Evolutionary conservation across 2,113 vertebrate species (phyloP), one percentile per base, ranked within the genome.

Genomic region (Dendropsophus ebraccatus): DNA sequence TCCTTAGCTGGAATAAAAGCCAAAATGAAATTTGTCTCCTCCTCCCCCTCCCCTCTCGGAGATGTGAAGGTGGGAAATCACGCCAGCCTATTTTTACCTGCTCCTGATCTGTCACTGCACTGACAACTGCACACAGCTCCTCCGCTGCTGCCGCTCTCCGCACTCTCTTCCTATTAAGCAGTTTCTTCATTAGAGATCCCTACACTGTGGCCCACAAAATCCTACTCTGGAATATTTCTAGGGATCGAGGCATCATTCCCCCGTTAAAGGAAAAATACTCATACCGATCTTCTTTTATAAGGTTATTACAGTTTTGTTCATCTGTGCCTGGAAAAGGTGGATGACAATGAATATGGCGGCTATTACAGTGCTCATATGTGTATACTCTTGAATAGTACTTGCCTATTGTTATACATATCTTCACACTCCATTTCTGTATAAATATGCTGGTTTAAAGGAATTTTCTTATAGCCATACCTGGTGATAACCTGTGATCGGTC

Each of bases 31-130:
- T 52, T 52, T 52, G n/a, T 72, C 67, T 86, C 67, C 35, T 67
- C 76, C 25, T 23, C 70, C 16, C 50, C 76, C 25, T 23, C 70
- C 16, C 50, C 30, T 62, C 30, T 23, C 17, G 8, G 65, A 35
- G 50, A 58, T 19, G 75, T 23, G 84, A 86, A 86, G 84, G 84
- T 86, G 84, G 84, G 35, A 81, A 80, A 47, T 73, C 65, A 35
- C 76, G 17, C 65, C 13, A 67, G 62, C 9, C 65, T 86, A 86
- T 86, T 86, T 86, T 73, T 80, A 80, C 77, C 84, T 86, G 84
- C 52, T 86, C 84, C 84, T 81, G 84, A 81, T 86, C 77, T 86
- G 76, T 86, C 77, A 81, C 49, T 6, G 65, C n/a, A 14, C 84
- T 73, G 50, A 72, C 58, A 56, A 72, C 76, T 19, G 37, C 35